Evolutionary conservation across 2,888 invertebrate species (phyloP), one percentile per base, ranked within the genome.

Genomic region (Synergus japonicus): DNA sequence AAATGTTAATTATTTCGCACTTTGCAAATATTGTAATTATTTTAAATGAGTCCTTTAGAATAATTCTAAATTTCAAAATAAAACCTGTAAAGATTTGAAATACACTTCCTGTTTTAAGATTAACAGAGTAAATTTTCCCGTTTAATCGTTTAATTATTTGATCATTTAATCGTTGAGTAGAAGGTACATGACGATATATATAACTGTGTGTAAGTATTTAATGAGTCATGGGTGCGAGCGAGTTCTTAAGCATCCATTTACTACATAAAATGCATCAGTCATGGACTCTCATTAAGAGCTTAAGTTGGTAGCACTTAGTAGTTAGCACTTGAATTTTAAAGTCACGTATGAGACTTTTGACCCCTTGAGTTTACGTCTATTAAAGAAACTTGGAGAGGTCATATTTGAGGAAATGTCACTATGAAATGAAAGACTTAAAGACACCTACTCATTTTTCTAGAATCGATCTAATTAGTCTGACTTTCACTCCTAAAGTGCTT

Each of bases 191-290:
- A 22, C 29, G 67, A 67, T 67, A 69, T 46, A 37, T 46, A 22
- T 49, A 69, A 69, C 9, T 69, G 22, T 69, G 54, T 54, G 54
- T 73, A 49, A 54, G 73, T 29, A 54, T 73, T 37, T 73, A 73
- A 73, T 73, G 73, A 73, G 37, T 73, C 73, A 73, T 54, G 73
- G 54, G 54, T 73, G 37, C 54, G 12, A 69, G 41, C n/a, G 10
- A 73, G 54, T 73, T 73, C 73, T 49, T 41, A 58, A 73, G 73
- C 73, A 73, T 54, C 73, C 41, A 73, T 54, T 73, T 73, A 73
- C 54, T 73, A 54, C 12, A 73, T 73, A 54, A 73, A 73, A 73
- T 37, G 73, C 54, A 73, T 54, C 41, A 29, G n/a, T 54, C 73
- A 73, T 73, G 49, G 69, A n/a, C 73, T 73, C 37, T 73, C n/a